A percentile compares a stretch with the other conserved stretches of the same genome.
Conservation (phyloP, 2,797 vertebrate species). For the Nannoperca australis region DNA sequence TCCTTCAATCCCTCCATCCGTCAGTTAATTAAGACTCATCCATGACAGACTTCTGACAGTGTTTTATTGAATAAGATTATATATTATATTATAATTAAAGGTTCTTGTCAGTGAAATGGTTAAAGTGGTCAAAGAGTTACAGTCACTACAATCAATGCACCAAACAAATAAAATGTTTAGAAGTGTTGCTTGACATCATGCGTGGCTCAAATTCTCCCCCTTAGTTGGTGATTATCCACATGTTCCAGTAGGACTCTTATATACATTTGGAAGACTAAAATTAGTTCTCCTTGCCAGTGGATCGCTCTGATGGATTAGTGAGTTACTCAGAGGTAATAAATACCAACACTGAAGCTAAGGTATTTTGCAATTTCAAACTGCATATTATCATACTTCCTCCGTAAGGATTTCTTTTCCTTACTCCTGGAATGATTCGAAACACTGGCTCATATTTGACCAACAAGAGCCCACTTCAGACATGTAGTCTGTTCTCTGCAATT, state of each 20-base stretch:
- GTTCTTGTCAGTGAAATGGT: neutral
- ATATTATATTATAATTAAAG: neutral
- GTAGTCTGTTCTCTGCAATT: slow-evolving; percentile 55
- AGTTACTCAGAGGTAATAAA: slow-evolving; percentile 31
- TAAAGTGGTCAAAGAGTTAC: neutral
- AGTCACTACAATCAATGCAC: neutral
- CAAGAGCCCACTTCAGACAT: slow-evolving; percentile 42
- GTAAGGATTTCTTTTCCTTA: slow-evolving; percentile 14
- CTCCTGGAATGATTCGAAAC: slow-evolving; percentile 40
- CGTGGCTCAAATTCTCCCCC: slow-evolving; percentile 13
- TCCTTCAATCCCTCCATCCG: neutral
- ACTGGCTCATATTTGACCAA: slow-evolving; percentile 51
- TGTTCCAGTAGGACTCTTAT: slow-evolving; percentile 3
- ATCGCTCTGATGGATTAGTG: slow-evolving; percentile 24
- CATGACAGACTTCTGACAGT: neutral
- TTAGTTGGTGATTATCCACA: slow-evolving; percentile 4
- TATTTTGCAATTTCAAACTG: slow-evolving; percentile 25
- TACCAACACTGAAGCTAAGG: slow-evolving; percentile 15
- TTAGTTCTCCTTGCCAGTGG: neutral
- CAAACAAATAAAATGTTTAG: slow-evolving; percentile 2
- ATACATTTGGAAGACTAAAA: slow-evolving; percentile 14
- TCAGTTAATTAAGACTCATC: neutral
- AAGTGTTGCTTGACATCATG: slow-evolving; percentile 6
- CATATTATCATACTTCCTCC: slow-evolving; percentile 6
- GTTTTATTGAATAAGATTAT: slow-evolving; percentile 4